These are phyloP conservation scores for Drosophila prostipennis DNA, from an alignment of 2,888 invertebrate genomes.

Conservation along the genomic window DNA sequence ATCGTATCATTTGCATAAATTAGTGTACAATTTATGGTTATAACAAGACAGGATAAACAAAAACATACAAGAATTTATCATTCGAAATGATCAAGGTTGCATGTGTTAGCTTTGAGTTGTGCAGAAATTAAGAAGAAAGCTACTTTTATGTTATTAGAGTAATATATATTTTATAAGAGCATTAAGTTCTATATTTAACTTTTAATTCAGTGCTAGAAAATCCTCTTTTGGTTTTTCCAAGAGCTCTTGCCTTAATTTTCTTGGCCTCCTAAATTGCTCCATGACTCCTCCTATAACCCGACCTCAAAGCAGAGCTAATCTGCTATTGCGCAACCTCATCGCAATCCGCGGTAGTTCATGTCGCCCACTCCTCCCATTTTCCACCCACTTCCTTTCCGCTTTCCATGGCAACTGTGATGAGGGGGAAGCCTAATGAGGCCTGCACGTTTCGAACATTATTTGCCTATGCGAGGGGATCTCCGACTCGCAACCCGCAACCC, in stretches of 20 bases:
- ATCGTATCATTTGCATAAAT: constrained; percentile 18
- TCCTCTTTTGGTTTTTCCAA: background rate
- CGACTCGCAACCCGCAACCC: background rate
- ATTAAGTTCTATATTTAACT: background rate
- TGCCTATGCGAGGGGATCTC: constrained; percentile 31
- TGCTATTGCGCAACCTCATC: constrained; percentile 60
- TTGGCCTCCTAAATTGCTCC: background rate
- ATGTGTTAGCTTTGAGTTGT: background rate
- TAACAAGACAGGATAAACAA: background rate
- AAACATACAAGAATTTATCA: background rate
- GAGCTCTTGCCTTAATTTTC: background rate
- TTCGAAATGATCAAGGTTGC: background rate
- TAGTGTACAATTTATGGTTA: constrained; percentile 15
- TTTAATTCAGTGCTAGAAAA: background rate
- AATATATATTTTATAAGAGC: background rate
- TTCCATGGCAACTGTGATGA: constrained; percentile 31
- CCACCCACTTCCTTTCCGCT: background rate
- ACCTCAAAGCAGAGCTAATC: constrained; percentile 19
- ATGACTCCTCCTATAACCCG: constrained; percentile 8
- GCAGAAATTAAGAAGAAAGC: no score
- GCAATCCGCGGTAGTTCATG: constrained; percentile 38
- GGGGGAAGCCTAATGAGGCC: constrained; percentile 57
- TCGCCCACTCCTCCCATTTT: constrained; percentile 2
- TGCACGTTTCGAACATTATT: constrained; percentile 59
- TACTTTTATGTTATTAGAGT: background rate